Percentiles rank a stretch among this genome's conserved stretches.
Conservation (phyloP, 2,888 invertebrate genomes). For the Agapetus fuscipes region DNA sequence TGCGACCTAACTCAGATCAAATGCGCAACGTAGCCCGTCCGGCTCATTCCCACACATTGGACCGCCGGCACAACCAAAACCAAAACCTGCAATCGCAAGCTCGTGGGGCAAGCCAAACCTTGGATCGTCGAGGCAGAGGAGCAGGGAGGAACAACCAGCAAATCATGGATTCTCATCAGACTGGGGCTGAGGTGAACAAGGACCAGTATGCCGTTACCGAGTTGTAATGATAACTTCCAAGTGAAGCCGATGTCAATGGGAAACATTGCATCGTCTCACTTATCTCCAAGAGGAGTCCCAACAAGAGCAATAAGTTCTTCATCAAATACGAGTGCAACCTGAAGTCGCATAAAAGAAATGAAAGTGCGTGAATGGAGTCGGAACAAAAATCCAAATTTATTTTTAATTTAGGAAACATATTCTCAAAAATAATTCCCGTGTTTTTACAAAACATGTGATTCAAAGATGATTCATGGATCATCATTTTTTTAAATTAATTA, state of each 20-base stretch:
- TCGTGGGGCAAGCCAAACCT: constrained; percentile 9
- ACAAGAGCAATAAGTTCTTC: constrained; percentile 17
- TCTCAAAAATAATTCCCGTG: no score
- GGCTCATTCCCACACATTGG: constrained; percentile 16
- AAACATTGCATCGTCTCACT: constrained; percentile 19
- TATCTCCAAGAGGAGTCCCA: constrained; percentile 11
- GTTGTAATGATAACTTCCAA: constrained; percentile 36
- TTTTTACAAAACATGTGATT: no score
- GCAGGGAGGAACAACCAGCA: constrained; percentile 25
- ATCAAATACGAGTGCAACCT: constrained; percentile 15
- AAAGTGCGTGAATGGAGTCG: no score
- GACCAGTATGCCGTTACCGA: constrained; percentile 69
- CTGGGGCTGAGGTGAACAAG: constrained; percentile 32
- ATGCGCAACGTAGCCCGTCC: constrained; percentile 6
- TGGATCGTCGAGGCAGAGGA: constrained; percentile 14
- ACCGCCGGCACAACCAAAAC: constrained; percentile 12
- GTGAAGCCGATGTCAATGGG: constrained; percentile 18
- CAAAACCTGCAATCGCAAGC: constrained; percentile 1
- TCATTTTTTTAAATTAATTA: no score
- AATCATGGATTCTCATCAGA: constrained; percentile 4
- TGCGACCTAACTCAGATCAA: constrained; percentile 17
- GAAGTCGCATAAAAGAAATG: neutral
- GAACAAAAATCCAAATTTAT: no score
- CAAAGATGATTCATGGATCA: no score
- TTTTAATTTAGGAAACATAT: no score